These are phyloP conservation scores for Crypturellus tataupa DNA, from an alignment of 2,797 vertebrate species.

Conservation along the genomic window DNA sequence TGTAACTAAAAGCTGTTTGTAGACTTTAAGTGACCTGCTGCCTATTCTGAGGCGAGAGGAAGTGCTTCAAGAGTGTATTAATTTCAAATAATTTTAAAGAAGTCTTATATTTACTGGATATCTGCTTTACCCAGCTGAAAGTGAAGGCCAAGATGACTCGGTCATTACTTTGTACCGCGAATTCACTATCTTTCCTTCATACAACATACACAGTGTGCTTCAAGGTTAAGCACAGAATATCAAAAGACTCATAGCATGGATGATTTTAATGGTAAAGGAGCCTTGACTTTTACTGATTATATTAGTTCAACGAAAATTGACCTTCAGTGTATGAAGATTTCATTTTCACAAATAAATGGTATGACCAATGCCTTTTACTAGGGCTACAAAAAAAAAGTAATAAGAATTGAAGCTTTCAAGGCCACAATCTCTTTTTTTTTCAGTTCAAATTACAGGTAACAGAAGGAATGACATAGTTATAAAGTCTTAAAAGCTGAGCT, in stretches of 20 bases:
- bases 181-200: conserved; percentile 51
- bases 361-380: conserved; percentile 76
- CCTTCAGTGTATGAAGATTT: conserved; percentile 78
- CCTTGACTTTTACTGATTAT: conserved; percentile 79
- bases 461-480: conserved; percentile 37
- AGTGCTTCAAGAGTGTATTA: conserved; percentile 57
- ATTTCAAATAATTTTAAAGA: conserved; percentile 70
- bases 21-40: conserved; percentile 33
- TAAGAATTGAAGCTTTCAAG: conserved; percentile 77
- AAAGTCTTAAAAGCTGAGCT: conserved; percentile 55
- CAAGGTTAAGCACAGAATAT: conserved; percentile 78
- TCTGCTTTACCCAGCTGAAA: conserved; percentile 60
- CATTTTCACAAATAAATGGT: conserved; percentile 75
- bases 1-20: conserved; percentile 36
- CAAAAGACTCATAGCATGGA: conserved; percentile 69
- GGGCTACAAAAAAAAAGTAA: conserved; percentile 72
- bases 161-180: background rate
- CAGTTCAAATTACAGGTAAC: conserved; percentile 66
- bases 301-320: conserved; percentile 79
- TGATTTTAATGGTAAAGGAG: conserved; percentile 78
- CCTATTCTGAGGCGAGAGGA: conserved; percentile 36
- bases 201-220: conserved; percentile 44
- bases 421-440: conserved; percentile 47
- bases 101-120: conserved; percentile 19
- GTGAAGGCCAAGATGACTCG: conserved; percentile 56